Conservation (phyloP, 2,797 vertebrate genomes). For the Takifugu ocellatus region DNA sequence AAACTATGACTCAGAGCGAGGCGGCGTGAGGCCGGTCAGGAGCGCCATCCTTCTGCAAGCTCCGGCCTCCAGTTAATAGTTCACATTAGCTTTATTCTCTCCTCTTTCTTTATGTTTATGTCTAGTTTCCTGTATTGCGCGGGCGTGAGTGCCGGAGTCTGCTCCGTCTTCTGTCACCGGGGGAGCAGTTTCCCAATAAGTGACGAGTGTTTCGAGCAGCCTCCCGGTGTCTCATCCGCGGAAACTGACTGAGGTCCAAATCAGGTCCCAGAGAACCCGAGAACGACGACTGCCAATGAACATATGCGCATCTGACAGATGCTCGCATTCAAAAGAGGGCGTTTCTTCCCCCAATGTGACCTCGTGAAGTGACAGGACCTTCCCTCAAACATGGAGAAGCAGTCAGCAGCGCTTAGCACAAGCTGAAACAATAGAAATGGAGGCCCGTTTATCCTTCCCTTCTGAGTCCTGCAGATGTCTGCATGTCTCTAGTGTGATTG, state of each 20-base stretch:
- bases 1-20: slow-evolving; percentile 8
- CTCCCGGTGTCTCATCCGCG: not conserved
- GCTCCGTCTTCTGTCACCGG: not conserved
- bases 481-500: not conserved
- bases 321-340: too few species aligned
- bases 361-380: too few species aligned
- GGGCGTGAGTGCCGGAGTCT: not conserved
- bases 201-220: not conserved
- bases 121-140: too few species aligned
- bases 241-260: not conserved
- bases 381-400: not conserved
- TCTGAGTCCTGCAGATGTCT: slow-evolving; percentile 1
- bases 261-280: not conserved
- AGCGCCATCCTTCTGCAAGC: not conserved
- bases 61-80: not conserved
- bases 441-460: not conserved
- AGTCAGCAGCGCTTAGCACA: not conserved
- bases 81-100: not conserved
- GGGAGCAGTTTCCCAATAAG: not conserved
- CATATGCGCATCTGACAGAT: not conserved
- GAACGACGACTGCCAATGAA: not conserved
- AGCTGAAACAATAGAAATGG: too few species aligned
- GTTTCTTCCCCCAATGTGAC: too few species aligned
- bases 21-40: not conserved
- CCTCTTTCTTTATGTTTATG: too few species aligned